Evolutionary conservation across 2,888 invertebrate species (phyloP).

Genomic region (Kuschelorhynchus macadamiae): DNA sequence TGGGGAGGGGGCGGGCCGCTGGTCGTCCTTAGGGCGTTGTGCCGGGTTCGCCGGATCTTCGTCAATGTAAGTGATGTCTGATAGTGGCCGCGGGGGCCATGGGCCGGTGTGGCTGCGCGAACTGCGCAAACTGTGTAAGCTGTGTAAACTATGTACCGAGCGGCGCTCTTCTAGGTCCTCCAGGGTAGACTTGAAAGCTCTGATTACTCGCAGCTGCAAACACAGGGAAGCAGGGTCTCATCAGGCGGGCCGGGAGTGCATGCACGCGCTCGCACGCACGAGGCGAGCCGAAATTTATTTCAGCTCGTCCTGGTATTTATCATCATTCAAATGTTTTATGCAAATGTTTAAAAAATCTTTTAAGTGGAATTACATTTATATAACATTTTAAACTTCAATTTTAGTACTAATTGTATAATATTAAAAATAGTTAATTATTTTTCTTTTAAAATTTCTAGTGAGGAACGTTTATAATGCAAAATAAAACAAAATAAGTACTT

Average conservation of each 20-base stretch:
- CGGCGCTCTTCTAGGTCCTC: constrained; percentile 99
- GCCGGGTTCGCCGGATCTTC: constrained; percentile 66
- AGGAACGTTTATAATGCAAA: no score
- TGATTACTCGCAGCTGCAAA: constrained; percentile 99
- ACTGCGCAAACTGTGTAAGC: constrained; percentile 88
- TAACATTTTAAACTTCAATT: no score
- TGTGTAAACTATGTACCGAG: constrained; percentile 97
- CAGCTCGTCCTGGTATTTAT: constrained; percentile 32
- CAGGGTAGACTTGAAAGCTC: constrained; percentile 99
- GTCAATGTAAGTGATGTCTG: constrained; percentile 83
- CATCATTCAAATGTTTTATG: constrained; percentile 35
- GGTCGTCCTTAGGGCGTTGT: constrained; percentile 65
- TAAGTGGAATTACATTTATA: no score
- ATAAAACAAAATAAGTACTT: no score
- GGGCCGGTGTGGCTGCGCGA: constrained; percentile 83
- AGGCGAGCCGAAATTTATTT: constrained; percentile 35
- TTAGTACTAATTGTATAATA: no score
- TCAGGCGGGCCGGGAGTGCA: constrained; percentile 68
- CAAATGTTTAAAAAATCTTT: no score
- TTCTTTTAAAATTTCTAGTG: no score
- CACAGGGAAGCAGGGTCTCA: constrained; percentile 73
- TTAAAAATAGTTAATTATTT: no score
- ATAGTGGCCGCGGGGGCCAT: constrained; percentile 76
- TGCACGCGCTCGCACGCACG: constrained; percentile 59
- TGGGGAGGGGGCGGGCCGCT: constrained; percentile 67